Conservation (phyloP, 2,888 invertebrate genomes). For the Cyaniris semiargus region DNA sequence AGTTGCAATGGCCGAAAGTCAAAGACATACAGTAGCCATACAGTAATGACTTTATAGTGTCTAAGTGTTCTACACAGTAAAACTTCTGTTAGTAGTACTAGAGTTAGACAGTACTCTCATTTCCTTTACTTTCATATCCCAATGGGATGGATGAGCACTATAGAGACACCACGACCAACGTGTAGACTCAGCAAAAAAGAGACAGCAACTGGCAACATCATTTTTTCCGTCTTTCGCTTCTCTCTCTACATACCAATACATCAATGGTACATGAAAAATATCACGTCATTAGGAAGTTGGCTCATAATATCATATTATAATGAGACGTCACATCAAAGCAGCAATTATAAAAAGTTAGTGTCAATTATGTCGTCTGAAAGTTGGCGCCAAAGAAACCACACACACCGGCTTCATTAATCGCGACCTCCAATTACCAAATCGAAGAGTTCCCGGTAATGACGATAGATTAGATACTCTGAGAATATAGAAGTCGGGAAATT, state of each 20-base stretch:
- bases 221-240: background rate
- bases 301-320: slow-evolving; percentile 22
- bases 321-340: slow-evolving; percentile 19
- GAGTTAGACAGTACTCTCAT: no score
- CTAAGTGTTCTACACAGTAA: no score
- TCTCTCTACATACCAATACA: background rate
- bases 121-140: no score
- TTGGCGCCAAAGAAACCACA: slow-evolving; percentile 59
- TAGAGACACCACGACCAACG: no score
- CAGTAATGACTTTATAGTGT: no score
- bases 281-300: slow-evolving; percentile 16
- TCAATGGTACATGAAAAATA: slow-evolving; percentile 4
- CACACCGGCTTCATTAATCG: slow-evolving; percentile 65
- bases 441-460: slow-evolving; percentile 43
- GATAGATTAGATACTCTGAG: slow-evolving; percentile 40
- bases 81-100: no score
- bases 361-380: slow-evolving; percentile 32
- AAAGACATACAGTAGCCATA: no score
- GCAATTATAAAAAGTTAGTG: slow-evolving; percentile 33
- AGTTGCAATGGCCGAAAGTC: no score
- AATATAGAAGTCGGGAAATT: background rate
- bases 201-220: no score
- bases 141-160: no score
- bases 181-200: no score
- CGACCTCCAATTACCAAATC: slow-evolving; percentile 67